Evolutionary conservation across 1,140 invertebrate genomes (phyloP).

Genomic region (Calycopis cecrops): DNA sequence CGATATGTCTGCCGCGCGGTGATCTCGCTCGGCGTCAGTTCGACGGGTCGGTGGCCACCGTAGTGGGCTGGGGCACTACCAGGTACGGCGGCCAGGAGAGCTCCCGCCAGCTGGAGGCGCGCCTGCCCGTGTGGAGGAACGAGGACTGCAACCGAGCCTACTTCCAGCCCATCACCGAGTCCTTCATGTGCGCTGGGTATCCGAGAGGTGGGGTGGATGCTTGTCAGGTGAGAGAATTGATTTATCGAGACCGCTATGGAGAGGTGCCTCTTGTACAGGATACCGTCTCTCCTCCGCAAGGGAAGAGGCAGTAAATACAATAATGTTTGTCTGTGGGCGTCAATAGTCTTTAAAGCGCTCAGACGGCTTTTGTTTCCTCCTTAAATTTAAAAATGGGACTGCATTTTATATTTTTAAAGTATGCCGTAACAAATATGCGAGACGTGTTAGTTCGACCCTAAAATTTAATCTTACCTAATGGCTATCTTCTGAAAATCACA

Average conservation of each 20-base stretch:
- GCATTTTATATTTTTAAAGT: too few species aligned
- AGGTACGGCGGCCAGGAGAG: constrained; percentile 91
- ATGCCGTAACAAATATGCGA: too few species aligned
- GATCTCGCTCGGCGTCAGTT: constrained; percentile 77
- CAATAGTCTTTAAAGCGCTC: too few species aligned
- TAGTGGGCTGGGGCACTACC: constrained; percentile 94
- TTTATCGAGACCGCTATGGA: constrained; percentile 3
- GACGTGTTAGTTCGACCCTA: too few species aligned
- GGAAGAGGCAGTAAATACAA: too few species aligned
- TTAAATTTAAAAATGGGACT: too few species aligned
- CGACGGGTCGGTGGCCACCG: constrained; percentile 83
- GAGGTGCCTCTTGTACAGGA: too few species aligned
- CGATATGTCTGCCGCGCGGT: constrained; percentile 87
- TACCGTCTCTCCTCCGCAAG: too few species aligned
- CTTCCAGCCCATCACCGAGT: constrained; percentile 93
- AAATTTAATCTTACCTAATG: too few species aligned
- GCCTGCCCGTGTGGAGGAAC: constrained; percentile 93
- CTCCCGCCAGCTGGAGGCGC: constrained; percentile 86
- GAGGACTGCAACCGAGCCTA: constrained; percentile 93
- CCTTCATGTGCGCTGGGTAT: constrained; percentile 93
- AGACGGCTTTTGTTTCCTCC: too few species aligned
- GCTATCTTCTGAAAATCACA: too few species aligned
- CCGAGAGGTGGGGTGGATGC: constrained; percentile 93
- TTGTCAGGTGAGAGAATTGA: constrained; percentile 81
- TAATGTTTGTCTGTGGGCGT: too few species aligned